A percentile compares a stretch with the other conserved stretches of the same genome.
These are phyloP conservation scores for Narcine bancroftii DNA, from an alignment of 2,113 vertebrate species.

Conservation along the genomic window DNA sequence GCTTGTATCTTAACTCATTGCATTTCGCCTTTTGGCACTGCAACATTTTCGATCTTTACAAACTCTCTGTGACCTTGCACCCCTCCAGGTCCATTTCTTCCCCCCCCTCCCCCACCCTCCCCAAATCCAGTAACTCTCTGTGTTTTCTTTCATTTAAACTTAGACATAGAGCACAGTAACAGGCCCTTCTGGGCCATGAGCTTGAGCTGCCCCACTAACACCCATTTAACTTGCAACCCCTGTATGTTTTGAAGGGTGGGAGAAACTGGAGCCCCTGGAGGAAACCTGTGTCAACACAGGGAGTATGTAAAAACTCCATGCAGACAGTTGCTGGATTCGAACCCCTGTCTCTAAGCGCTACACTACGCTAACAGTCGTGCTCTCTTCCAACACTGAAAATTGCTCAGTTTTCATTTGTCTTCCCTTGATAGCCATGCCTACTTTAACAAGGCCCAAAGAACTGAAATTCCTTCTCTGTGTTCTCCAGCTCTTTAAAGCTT, in stretches of 20 bases:
- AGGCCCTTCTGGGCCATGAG: too few species aligned
- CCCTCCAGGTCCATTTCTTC: not conserved
- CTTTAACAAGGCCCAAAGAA: not conserved
- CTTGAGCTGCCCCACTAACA: too few species aligned
- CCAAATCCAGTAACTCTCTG: not conserved
- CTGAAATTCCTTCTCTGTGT: not conserved
- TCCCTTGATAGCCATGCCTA: not conserved
- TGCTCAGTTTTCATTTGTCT: not conserved
- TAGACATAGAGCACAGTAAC: too few species aligned
- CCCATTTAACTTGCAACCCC: too few species aligned
- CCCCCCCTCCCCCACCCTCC: not conserved
- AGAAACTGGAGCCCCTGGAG: too few species aligned
- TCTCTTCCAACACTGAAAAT: not conserved
- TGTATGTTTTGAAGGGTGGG: too few species aligned
- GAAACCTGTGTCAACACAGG: too few species aligned
- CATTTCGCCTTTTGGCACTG: not conserved
- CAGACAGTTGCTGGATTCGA: too few species aligned
- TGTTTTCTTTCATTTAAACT: too few species aligned
- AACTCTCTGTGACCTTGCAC: not conserved
- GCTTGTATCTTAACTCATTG: not conserved
- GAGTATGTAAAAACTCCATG: too few species aligned
- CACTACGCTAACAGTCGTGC: too few species aligned
- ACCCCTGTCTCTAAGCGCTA: too few species aligned
- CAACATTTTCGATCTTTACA: not conserved
- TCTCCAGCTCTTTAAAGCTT: not conserved